A percentile compares a stretch with the other conserved stretches of the same genome.
Evolutionary conservation across 1,140 invertebrate species (phyloP).

Genomic region (Zaprionus camerounensis): DNA sequence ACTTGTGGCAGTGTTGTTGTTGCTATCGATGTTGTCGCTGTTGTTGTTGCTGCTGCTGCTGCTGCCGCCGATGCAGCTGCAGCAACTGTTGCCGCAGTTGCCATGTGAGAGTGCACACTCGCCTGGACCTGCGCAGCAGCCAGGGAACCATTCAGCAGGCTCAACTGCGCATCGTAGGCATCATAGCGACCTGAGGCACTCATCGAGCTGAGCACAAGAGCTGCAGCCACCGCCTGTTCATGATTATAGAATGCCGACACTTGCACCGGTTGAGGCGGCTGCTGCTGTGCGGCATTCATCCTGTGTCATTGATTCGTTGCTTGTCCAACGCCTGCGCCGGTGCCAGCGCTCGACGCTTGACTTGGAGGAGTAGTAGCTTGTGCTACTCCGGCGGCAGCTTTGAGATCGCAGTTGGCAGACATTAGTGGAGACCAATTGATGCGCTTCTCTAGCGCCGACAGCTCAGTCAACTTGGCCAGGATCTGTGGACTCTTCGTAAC

Average conservation of each 20-base stretch:
- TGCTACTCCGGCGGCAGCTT: constrained; percentile 13
- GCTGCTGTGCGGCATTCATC: constrained; percentile 61
- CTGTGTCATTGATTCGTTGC: constrained; percentile 72
- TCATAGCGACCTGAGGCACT: constrained; percentile 66
- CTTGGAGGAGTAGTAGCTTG: constrained; percentile 2
- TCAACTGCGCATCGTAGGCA: constrained; percentile 45
- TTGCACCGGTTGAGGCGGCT: constrained; percentile 46
- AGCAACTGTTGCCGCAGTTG: neutral
- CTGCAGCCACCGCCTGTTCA: constrained; percentile 74
- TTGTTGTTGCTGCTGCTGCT: neutral
- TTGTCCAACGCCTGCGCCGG: constrained; percentile 33
- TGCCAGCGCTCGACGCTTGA: constrained; percentile 12
- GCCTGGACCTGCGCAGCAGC: constrained; percentile 17
- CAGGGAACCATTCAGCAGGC: constrained; percentile 36
- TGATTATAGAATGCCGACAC: constrained; percentile 80
- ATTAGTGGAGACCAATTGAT: constrained; percentile 48
- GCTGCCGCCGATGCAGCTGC: no score
- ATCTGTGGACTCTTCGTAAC: constrained; percentile 49
- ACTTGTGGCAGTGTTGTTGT: constrained; percentile 78
- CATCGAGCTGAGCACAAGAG: constrained; percentile 75
- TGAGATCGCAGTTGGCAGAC: constrained; percentile 26
- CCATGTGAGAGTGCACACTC: constrained; percentile 3
- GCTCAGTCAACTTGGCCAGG: constrained; percentile 51
- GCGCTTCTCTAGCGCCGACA: constrained; percentile 57
- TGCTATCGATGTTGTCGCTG: constrained; percentile 12